Conservation (phyloP, 1,140 invertebrate genomes). For the Papilio dardanus region DNA sequence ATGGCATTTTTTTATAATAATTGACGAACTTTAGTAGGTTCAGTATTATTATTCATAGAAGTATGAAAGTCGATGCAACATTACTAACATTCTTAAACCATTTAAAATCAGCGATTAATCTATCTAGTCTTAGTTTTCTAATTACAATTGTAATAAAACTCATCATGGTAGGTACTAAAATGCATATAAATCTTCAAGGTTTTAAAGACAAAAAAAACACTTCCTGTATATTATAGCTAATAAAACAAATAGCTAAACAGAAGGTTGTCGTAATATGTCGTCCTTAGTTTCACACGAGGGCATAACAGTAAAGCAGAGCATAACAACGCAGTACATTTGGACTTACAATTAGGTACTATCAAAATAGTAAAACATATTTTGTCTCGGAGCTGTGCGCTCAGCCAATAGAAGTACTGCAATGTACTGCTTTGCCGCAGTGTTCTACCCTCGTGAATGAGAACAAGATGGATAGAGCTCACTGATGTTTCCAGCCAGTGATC, state of each 20-base stretch:
- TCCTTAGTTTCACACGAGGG: neutral
- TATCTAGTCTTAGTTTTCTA: neutral
- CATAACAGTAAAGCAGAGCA: neutral
- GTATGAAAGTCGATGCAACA: no score
- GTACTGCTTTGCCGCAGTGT: neutral
- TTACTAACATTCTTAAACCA: neutral
- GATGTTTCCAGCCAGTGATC: conserved; percentile 29
- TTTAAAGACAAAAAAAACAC: conserved; percentile 7
- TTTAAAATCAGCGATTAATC: neutral
- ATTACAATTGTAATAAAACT: neutral
- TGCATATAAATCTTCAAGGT: conserved; percentile 15
- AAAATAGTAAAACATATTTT: no score
- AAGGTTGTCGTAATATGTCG: conserved; percentile 15
- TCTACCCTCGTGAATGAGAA: neutral
- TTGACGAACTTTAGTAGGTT: no score
- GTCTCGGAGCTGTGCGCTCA: neutral
- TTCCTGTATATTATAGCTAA: conserved; percentile 28
- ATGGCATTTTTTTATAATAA: neutral
- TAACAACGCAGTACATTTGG: neutral
- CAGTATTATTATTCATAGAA: no score
- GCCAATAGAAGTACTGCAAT: neutral
- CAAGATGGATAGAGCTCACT: neutral
- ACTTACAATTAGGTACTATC: no score
- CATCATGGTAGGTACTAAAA: neutral
- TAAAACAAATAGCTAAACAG: conserved; percentile 28